phyloP scores from a whole-genome alignment of 2,797 vertebrate genomes.

The Enteromius treurensis region DNA sequence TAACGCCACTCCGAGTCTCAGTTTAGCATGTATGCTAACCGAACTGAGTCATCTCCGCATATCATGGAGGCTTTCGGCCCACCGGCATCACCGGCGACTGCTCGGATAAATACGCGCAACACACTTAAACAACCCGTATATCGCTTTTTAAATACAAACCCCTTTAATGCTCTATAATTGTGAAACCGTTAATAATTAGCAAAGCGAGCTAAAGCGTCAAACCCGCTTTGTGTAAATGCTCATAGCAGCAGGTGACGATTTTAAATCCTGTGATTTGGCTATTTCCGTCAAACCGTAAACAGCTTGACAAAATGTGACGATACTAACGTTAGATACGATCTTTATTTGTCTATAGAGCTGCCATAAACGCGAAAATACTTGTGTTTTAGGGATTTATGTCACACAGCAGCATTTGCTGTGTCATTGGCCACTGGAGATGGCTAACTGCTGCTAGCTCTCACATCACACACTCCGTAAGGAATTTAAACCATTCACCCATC shows the following conservation, averaged over 20 bases:
- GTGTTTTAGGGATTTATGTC: neutral
- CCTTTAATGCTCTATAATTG: no score
- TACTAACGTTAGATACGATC: slow-evolving; percentile 12
- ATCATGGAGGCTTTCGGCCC: slow-evolving; percentile 57
- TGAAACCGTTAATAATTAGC: neutral
- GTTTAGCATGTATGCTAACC: slow-evolving; percentile 61
- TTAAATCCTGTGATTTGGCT: neutral
- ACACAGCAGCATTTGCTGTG: slow-evolving; percentile 77
- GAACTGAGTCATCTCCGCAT: slow-evolving; percentile 56
- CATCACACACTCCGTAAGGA: neutral
- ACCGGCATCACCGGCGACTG: slow-evolving; percentile 52
- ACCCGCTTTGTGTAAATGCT: neutral
- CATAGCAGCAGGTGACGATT: neutral
- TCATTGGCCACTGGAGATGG: slow-evolving; percentile 72
- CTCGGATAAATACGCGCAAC: neutral
- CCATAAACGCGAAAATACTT: neutral
- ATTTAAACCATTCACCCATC: neutral
- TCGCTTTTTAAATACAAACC: no score
- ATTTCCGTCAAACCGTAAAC: neutral
- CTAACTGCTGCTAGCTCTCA: slow-evolving; percentile 64
- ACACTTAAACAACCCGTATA: neutral
- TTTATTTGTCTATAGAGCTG: neutral
- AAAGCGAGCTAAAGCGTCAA: neutral
- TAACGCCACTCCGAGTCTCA: neutral
- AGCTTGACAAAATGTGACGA: neutral